Base-by-base conservation (phyloP, 1,140 invertebrate genomes). In the Odontomachus brunneus region DNA sequence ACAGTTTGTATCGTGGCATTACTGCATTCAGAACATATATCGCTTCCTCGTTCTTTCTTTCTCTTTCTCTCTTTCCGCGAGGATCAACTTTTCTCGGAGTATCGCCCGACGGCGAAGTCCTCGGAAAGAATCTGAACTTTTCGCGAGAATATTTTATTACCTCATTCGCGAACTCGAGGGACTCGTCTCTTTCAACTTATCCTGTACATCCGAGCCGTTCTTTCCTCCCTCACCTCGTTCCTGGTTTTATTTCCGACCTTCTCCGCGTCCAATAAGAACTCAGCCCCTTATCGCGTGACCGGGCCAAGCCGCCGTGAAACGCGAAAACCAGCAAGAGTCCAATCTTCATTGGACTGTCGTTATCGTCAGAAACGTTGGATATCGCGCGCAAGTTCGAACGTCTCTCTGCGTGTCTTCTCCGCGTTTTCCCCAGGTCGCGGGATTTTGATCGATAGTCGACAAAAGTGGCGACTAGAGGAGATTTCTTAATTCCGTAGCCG, bases 101-200 rank as follows among this genome's bases (percentile, higher is more conserved):
- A 66, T 80, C 65, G 22, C n/a, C 14, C 33, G 24, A 69, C 17
- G 7, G 33, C 33, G 19, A 78, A 48, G 51, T 74, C 57, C 14
- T 62, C 74, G 69, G 55, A 78, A 78, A 63, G 22, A 76, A 76
- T 76, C 60, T 38, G n/a, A 76, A 75, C 49, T 83, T 63, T 75
- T 74, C 57, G 55, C 48, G 22, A n/a, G 48, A 74, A 82, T 82
- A 63, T 74, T 82, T 82, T 74, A 82, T 82, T 82, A 74, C 57
- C 48, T 74, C 78, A 82, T 60, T 73, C 69, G 67, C 69, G 19
- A 73, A 72, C 44, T 74, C 51, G 7, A 9, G 75, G 55, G 53
- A 71, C 65, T 69, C 65, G 57, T 71, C 65, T 80, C 51, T 80
- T 80, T 48, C 51, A 80, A 82, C 67, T 82, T 62, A 62, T 22